These are phyloP conservation scores for Drosophila obscura DNA, from an alignment of 1,140 invertebrate species.

Conservation along the genomic window DNA sequence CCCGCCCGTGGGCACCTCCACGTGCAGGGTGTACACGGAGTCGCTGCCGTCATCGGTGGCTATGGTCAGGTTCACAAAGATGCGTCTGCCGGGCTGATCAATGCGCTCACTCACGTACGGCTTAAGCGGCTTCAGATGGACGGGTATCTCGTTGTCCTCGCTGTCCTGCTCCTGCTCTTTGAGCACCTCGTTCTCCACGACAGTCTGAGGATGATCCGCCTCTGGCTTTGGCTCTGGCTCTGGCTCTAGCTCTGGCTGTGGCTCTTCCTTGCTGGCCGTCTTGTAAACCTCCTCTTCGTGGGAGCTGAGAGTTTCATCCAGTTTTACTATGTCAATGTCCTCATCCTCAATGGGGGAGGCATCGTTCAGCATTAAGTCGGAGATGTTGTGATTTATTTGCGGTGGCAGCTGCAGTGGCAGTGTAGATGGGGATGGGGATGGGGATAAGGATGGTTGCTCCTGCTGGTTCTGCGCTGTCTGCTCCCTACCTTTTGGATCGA, in stretches of 20 bases:
- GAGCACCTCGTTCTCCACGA: slow-evolving; percentile 66
- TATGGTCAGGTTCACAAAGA: slow-evolving; percentile 80
- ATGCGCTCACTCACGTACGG: slow-evolving; percentile 68
- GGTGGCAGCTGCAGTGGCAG: not conserved
- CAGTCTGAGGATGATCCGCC: not conserved
- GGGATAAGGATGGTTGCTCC: not conserved
- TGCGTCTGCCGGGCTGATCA: slow-evolving; percentile 66
- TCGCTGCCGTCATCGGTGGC: slow-evolving; percentile 76
- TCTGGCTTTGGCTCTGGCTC: not conserved
- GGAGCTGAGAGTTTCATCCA: slow-evolving; percentile 50
- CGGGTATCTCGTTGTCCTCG: slow-evolving; percentile 8
- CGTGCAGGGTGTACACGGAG: slow-evolving; percentile 81
- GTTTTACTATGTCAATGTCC: slow-evolving; percentile 79
- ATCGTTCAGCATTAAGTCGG: slow-evolving; percentile 76
- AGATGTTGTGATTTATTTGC: not conserved
- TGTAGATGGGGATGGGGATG: not conserved
- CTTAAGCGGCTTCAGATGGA: slow-evolving; percentile 50
- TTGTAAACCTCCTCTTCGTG: slow-evolving; percentile 63
- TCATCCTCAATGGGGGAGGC: slow-evolving; percentile 44
- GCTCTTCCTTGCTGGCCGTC: slow-evolving; percentile 22
- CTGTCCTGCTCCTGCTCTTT: slow-evolving; percentile 26
- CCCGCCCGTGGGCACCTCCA: slow-evolving; percentile 72
- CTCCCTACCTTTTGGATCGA: slow-evolving; percentile 21
- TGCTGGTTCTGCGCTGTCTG: not conserved
- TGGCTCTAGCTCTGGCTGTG: not conserved